Evolutionary conservation across 2,797 vertebrate species (phyloP).

Genomic region (Zenarchopterus dispar): DNA sequence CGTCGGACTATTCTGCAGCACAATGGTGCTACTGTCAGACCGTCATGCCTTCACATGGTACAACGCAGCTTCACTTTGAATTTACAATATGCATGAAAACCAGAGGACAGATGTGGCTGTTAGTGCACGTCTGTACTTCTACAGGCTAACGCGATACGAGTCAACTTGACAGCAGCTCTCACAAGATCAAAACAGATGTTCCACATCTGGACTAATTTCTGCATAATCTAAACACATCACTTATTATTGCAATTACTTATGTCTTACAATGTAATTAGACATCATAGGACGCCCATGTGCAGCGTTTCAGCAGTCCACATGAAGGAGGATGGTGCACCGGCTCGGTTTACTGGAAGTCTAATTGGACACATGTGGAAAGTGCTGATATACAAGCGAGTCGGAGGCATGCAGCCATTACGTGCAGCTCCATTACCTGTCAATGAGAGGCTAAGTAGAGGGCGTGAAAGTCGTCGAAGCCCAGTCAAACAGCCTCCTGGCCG

Average conservation of each 20-base stretch:
- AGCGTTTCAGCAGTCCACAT: conserved; percentile 63
- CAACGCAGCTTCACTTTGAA: conserved; percentile 63
- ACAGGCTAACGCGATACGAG: conserved; percentile 37
- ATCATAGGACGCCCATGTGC: conserved; percentile 67
- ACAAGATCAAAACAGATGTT: conserved; percentile 73
- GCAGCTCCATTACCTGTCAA: conserved; percentile 26
- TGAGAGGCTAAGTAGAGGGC: conserved; percentile 25
- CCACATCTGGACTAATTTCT: conserved; percentile 70
- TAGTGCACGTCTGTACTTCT: conserved; percentile 7
- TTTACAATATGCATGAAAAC: conserved; percentile 34
- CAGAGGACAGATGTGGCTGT: conserved; percentile 2
- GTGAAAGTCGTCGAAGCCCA: conserved; percentile 6
- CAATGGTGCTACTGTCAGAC: conserved; percentile 44
- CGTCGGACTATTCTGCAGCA: conserved; percentile 4
- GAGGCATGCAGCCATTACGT: conserved; percentile 32
- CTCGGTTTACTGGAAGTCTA: conserved; percentile 64
- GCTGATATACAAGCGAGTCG: conserved; percentile 40
- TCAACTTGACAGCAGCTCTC: conserved; percentile 58
- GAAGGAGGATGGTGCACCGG: conserved; percentile 54
- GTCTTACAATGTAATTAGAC: conserved; percentile 69
- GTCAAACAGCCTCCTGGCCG: no score
- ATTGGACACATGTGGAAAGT: conserved; percentile 64
- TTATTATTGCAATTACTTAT: conserved; percentile 73
- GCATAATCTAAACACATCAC: conserved; percentile 71
- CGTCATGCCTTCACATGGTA: conserved; percentile 58